Base-by-base conservation (phyloP, 2,888 invertebrate species). In the Eudemis profundana region DNA sequence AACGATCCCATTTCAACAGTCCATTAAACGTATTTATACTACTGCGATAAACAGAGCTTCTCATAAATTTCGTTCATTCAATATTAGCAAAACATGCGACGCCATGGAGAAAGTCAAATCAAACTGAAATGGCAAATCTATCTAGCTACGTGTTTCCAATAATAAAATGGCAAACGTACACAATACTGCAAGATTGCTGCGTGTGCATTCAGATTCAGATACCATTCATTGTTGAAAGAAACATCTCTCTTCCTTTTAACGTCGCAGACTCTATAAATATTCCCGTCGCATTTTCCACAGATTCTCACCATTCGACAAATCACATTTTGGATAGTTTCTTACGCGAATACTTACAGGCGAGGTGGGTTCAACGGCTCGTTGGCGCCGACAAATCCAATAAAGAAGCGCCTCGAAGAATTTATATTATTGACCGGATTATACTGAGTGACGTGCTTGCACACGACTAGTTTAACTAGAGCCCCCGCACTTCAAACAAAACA, bases 401-500 rank as follows among this genome's bases (percentile, higher is more conserved):
- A 87, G 89, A 84, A 83, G 78, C 83, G 85, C 83, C 83, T 84
- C 80, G 76, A 81, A 87, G 82, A 89, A 89, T 89, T 87, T 89
- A 89, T 89, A 88, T 88, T 89, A 89, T 88, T 89, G 88, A 87
- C 87, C 89, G 86, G 85, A 87, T 89, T 90, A 89, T 88, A 81
- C 77, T 78, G 80, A 83, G 79, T 87, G 89, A 89, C 88, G 85
- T 85, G 85, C 78, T 83, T 78, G 68, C 73, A 77, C 74, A 73
- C 74, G 73, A 74, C 89, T 86, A 87, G 73, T 51, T 47, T 71
- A 74, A 21, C 21, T 10, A 79, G 89, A 84, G 64, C 87, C 72
- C 72, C 71, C 69, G 71, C 73, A 74, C 75, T 74, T 70, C 70
- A 71, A 68, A 68, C 69, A 69, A 69, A 60, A 67, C 68, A 70